A percentile compares a stretch with the other conserved stretches of the same genome.
Evolutionary conservation across 1,140 invertebrate species (phyloP).

Genomic region (Drosophila biarmipes): DNA sequence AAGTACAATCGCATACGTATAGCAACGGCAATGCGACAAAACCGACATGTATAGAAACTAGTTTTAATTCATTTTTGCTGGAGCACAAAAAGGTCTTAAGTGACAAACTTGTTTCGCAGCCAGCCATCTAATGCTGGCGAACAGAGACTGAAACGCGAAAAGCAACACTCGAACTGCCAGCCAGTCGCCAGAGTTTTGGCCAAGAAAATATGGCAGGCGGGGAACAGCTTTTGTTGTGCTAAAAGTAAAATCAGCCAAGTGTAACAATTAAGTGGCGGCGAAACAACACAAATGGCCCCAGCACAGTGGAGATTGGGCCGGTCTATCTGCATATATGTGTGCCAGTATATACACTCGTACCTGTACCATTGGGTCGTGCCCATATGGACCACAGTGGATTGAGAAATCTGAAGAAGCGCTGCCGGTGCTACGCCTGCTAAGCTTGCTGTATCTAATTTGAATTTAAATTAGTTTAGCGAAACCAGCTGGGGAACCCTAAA

Average conservation of each 20-base stretch:
- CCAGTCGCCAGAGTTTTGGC: conserved; percentile 40
- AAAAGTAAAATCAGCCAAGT: conserved; percentile 82
- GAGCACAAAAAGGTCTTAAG: conserved; percentile 77
- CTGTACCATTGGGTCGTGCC: conserved; percentile 56
- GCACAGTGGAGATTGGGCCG: conserved; percentile 15
- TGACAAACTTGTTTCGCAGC: conserved; percentile 72
- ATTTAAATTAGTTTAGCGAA: conserved; percentile 76
- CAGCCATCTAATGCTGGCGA: conserved; percentile 58
- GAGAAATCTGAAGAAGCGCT: conserved; percentile 75
- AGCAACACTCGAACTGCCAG: conserved; percentile 7
- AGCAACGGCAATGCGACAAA: conserved; percentile 45
- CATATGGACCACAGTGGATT: conserved; percentile 69
- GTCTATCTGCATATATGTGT: conserved; percentile 6
- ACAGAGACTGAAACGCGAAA: conserved; percentile 22
- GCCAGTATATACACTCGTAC: conserved; percentile 18
- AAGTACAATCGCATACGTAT: conserved; percentile 39
- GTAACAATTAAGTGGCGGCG: conserved; percentile 80
- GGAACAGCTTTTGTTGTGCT: conserved; percentile 78
- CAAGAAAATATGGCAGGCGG: conserved; percentile 71
- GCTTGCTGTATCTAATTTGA: conserved; percentile 77
- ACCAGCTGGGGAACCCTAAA: conserved; percentile 42
- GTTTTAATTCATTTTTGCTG: conserved; percentile 76
- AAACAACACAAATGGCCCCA: conserved; percentile 45
- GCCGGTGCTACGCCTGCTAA: conserved; percentile 73
- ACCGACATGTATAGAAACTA: conserved; percentile 51